Evolutionary conservation across 2,797 vertebrate species (phyloP).

Genomic region (Cossypha dichroa): DNA sequence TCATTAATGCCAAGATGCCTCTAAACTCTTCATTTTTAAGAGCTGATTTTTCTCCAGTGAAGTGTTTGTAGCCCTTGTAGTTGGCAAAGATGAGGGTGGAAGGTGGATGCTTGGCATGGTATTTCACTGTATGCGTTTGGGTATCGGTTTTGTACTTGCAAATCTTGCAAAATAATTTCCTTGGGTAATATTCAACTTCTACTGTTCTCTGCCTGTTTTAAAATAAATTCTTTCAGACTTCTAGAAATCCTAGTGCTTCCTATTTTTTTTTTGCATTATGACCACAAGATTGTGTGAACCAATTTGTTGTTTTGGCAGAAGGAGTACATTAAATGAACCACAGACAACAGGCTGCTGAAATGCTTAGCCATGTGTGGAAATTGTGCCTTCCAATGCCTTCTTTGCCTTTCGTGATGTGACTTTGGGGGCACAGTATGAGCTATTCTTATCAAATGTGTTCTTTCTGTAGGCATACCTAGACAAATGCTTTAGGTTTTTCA

Average conservation of each 20-base stretch:
- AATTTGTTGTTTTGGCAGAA: not conserved
- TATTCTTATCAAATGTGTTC: not conserved
- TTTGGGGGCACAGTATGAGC: not conserved
- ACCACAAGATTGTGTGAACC: not conserved
- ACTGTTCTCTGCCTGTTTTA: not conserved
- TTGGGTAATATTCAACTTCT: not conserved
- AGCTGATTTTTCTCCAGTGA: not conserved
- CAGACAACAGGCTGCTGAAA: not conserved
- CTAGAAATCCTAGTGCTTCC: not conserved
- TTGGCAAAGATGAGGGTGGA: not conserved
- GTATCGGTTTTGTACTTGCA: not conserved
- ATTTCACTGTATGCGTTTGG: not conserved
- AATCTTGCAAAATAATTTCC: not conserved
- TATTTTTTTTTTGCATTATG: not conserved
- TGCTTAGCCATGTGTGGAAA: not conserved
- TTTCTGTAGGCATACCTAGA: not conserved
- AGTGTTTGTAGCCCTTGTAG: not conserved
- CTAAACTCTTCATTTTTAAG: not conserved
- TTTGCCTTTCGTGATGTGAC: not conserved
- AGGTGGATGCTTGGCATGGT: not conserved
- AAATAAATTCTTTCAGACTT: not conserved
- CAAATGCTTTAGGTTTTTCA: not conserved
- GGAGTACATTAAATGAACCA: not conserved
- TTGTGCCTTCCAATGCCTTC: not conserved
- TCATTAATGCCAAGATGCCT: not conserved